A percentile compares a stretch with the other conserved stretches of the same genome.
These are phyloP conservation scores for Yasuhikotakia modesta DNA, from an alignment of 2,797 vertebrate genomes.

Conservation along the genomic window DNA sequence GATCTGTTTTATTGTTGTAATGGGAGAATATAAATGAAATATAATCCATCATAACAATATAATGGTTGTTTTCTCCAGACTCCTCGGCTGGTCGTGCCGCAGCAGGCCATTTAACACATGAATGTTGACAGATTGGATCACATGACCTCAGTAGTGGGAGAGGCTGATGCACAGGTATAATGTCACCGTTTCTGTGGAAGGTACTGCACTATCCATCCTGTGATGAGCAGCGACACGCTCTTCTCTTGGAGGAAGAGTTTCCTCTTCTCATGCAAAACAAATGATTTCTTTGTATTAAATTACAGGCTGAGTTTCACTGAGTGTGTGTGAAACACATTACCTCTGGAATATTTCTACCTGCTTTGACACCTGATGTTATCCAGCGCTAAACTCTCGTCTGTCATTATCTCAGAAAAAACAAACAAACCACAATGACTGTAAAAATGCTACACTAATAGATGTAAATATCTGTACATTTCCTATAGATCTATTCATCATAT, in stretches of 20 bases:
- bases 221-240: slow-evolving; percentile 58
- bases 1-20: background rate
- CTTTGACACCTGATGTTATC: background rate
- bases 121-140: slow-evolving; percentile 14
- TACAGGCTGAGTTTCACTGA: background rate
- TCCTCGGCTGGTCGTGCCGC: background rate
- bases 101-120: slow-evolving; percentile 3
- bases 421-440: no score
- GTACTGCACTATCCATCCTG: slow-evolving; percentile 73
- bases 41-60: no score
- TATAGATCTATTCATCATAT: no score
- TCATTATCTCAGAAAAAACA: background rate
- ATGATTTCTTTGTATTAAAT: slow-evolving; percentile 20
- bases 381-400: background rate
- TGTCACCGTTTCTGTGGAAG: slow-evolving; percentile 71
- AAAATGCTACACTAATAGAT: no score
- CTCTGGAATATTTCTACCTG: background rate
- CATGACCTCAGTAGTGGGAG: slow-evolving; percentile 32
- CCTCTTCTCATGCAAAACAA: slow-evolving; percentile 35
- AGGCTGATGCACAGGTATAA: slow-evolving; percentile 62
- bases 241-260: slow-evolving; percentile 52
- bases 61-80: background rate
- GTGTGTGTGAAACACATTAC: background rate
- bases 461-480: no score
- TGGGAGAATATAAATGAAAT: background rate